phyloP scores from a whole-genome alignment of 2,113 vertebrate genomes.

The Chaenocephalus aceratus region DNA sequence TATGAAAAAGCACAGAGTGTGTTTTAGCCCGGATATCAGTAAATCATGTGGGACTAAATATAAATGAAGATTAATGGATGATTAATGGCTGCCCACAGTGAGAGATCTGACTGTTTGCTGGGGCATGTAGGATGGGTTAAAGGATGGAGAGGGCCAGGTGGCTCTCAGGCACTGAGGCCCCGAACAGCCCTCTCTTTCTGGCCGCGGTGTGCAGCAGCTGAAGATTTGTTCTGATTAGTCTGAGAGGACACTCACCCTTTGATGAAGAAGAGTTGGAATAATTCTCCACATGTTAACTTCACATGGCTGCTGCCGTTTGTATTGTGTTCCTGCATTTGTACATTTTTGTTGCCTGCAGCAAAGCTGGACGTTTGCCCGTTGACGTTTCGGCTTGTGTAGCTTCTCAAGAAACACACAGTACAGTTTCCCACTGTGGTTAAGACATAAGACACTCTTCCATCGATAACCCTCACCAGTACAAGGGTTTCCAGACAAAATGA shows the following conservation, averaged over 20 bases:
- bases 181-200: slow-evolving; percentile 6
- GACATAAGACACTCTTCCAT: not conserved
- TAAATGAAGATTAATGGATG: slow-evolving; percentile 68
- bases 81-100: slow-evolving; percentile 55
- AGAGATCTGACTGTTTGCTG: slow-evolving; percentile 50
- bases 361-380: not conserved
- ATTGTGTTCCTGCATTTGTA: not conserved
- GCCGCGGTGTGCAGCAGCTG: slow-evolving; percentile 9
- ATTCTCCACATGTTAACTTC: not conserved
- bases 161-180: slow-evolving; percentile 16
- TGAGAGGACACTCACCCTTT: slow-evolving; percentile 10
- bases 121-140: slow-evolving; percentile 46
- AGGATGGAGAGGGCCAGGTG: slow-evolving; percentile 68
- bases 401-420: not conserved
- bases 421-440: not conserved
- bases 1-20: slow-evolving; percentile 18
- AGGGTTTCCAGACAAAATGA: slow-evolving; percentile 38
- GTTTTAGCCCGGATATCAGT: slow-evolving; percentile 33
- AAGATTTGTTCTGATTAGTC: slow-evolving; percentile 46
- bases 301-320: not conserved
- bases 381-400: slow-evolving; percentile 21
- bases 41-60: slow-evolving; percentile 44
- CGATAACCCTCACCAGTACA: slow-evolving; percentile 15
- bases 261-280: slow-evolving; percentile 5
- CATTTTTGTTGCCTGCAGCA: slow-evolving; percentile 13